A percentile compares a stretch with the other conserved stretches of the same genome.
Conservation (phyloP, 2,888 invertebrate genomes). For the Cryptophagus acutangulus region DNA sequence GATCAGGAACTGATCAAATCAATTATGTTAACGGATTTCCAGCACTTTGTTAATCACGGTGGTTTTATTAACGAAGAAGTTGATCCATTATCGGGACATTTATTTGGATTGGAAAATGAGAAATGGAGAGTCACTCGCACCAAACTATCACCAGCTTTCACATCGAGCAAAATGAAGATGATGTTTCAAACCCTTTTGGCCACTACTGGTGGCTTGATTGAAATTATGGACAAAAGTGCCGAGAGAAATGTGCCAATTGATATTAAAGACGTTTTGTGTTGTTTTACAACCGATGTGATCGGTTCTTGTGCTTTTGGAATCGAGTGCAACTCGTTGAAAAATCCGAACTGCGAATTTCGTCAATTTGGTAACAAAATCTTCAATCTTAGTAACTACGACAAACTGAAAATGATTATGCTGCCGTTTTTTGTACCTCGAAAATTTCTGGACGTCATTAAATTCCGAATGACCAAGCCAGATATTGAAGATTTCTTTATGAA, state of each 20-base stretch:
- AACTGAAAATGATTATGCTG: slow-evolving; percentile 4
- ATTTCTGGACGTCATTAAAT: not conserved
- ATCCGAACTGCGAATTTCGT: no score
- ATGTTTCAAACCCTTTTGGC: slow-evolving; percentile 36
- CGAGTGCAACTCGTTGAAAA: slow-evolving; percentile 52
- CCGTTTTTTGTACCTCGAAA: not conserved
- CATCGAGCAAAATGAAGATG: slow-evolving; percentile 36
- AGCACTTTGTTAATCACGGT: slow-evolving; percentile 38
- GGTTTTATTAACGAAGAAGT: slow-evolving; percentile 33
- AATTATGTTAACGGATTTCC: slow-evolving; percentile 41
- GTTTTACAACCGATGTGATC: slow-evolving; percentile 52
- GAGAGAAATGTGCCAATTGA: slow-evolving; percentile 32
- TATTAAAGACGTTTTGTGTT: slow-evolving; percentile 44
- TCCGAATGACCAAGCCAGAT: not conserved
- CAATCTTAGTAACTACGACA: slow-evolving; percentile 2
- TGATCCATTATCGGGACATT: slow-evolving; percentile 37
- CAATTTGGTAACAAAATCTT: slow-evolving; percentile 19
- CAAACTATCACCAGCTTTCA: slow-evolving; percentile 39
- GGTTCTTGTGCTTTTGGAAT: slow-evolving; percentile 56
- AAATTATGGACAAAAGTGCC: slow-evolving; percentile 18
- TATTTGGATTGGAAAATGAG: slow-evolving; percentile 35
- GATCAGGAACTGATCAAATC: slow-evolving; percentile 40
- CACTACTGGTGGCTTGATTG: slow-evolving; percentile 18
- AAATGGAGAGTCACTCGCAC: slow-evolving; percentile 46
- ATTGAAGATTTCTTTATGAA: slow-evolving; percentile 25